Evolutionary conservation across 2,888 invertebrate species (phyloP), one percentile per base, ranked within the genome.

Genomic region (Aphidoletes aphidimyza): DNA sequence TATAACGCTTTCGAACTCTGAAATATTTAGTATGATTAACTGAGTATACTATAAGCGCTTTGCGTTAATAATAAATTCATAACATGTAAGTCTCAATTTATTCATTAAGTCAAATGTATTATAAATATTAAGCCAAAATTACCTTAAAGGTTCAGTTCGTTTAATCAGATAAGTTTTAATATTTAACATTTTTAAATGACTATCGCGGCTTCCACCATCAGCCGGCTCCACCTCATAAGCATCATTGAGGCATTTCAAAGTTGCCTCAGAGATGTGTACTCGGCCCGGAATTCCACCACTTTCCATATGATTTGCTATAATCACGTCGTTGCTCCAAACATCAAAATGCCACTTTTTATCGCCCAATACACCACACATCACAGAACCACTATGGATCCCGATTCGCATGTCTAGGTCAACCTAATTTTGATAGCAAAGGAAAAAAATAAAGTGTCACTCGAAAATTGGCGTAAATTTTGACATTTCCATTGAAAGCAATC

Each of bases 401-500:
- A 99, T 98, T 87, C 99, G 93, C 99, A 99, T 99, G 90, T 98
- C 96, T 86, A 98, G 91, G 89, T 98, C 96, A 87, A 97, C 97
- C 94, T 96, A 91, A 34, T 49, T 49, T 8, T n/a, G n/a, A n/a
- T n/a, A n/a, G n/a, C 45, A 45, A 45, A 8, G 45, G 45, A 45
- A 11, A 11, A 45, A 11, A 45, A 45, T 11, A n/a, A n/a, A n/a
- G n/a, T n/a, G n/a, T n/a, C n/a, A n/a, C n/a, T n/a, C n/a, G n/a
- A n/a, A n/a, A n/a, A n/a, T n/a, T n/a, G n/a, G n/a, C n/a, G n/a
- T n/a, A n/a, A n/a, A n/a, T n/a, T n/a, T n/a, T n/a, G n/a, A n/a
- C n/a, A n/a, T n/a, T n/a, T n/a, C n/a, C n/a, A n/a, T n/a, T n/a
- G n/a, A n/a, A n/a, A n/a, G n/a, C n/a, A n/a, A n/a, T n/a, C n/a